Evolutionary conservation across 1,140 invertebrate species (phyloP), one percentile per base, ranked within the genome.

Genomic region (Ridgeia piscesae): DNA sequence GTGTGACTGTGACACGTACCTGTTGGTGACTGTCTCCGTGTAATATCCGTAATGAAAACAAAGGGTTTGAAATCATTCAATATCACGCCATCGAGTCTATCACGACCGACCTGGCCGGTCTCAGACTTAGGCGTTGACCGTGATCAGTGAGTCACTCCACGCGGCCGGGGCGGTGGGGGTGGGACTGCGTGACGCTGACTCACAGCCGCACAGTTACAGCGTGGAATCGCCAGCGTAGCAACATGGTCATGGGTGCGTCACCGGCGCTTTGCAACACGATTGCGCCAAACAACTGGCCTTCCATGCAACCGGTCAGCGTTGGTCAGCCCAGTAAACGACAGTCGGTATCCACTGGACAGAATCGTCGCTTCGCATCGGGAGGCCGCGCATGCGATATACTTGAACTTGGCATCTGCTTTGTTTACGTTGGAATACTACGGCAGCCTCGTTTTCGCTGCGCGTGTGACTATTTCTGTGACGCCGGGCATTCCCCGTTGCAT

Each of bases 211-310:
- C 58, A 77, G 17, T 21, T 77, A 77, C 58, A 77, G 17, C 58
- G 58, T 77, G 58, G 58, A 77, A 77, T 77, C 27, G 58, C 58
- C 58, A 77, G 58, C 58, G 2, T 77, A 77, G 58, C 58, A 77
- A 77, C 58, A 77, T 77, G n/a, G n/a, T n/a, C n/a, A n/a, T n/a
- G n/a, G n/a, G n/a, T n/a, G 58, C 58, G 58, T 77, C 58, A 77
- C 27, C 42, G 42, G 42, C 42, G 2, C 2, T 27, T 77, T 21
- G 27, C 27, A 77, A 77, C 58, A 4, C 17, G 58, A 77, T 77
- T 77, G 58, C 58, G 27, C 58, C 11, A 77, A 77, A 77, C 58
- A 77, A 77, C 58, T 21, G 11, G 27, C 58, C 6, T 77, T 8
- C 27, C 11, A 77, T 77, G 58, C 58, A 77, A 77, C 58, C 17